phyloP scores from a whole-genome alignment of 2,888 invertebrate genomes.

The Scelioninae gen. 1 region DNA sequence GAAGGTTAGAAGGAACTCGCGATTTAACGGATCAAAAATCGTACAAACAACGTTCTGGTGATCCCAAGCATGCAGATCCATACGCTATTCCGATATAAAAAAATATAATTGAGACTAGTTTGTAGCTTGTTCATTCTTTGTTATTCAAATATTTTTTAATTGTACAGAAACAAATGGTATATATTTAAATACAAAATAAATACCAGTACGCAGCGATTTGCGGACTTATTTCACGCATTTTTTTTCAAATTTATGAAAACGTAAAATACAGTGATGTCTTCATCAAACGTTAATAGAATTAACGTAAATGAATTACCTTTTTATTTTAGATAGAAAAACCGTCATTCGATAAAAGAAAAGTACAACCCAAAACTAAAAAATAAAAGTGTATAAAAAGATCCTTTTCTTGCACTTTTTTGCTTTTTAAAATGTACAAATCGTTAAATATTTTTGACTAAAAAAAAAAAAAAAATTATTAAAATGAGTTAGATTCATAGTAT shows the following conservation, averaged over 20 bases:
- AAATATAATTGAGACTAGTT: background rate
- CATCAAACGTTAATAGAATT: constrained; percentile 9
- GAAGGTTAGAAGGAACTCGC: constrained; percentile 92
- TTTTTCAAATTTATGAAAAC: too few species aligned
- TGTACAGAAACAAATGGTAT: constrained; percentile 56
- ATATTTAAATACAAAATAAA: constrained; percentile 65
- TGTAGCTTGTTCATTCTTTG: constrained; percentile 32
- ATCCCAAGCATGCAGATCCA: constrained; percentile 89
- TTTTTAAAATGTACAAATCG: background rate
- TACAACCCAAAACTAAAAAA: too few species aligned
- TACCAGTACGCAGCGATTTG: constrained; percentile 25
- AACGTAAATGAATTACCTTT: background rate
- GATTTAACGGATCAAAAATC: constrained; percentile 91
- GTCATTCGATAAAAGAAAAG: background rate
- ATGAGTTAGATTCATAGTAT: too few species aligned
- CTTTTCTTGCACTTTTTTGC: too few species aligned
- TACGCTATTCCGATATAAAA: constrained; percentile 86
- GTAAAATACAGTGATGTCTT: constrained; percentile 26
- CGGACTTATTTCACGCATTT: constrained; percentile 20
- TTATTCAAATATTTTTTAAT: constrained; percentile 39
- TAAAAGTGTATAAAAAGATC: too few species aligned
- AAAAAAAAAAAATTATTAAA: too few species aligned
- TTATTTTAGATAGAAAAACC: background rate
- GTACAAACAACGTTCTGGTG: constrained; percentile 74
- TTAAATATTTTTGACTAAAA: background rate